A percentile compares a stretch with the other conserved stretches of the same genome.
These are phyloP conservation scores for Zoanthus sansibaricus DNA, from an alignment of 92 coral and sea anemone species.

Conservation along the genomic window DNA sequence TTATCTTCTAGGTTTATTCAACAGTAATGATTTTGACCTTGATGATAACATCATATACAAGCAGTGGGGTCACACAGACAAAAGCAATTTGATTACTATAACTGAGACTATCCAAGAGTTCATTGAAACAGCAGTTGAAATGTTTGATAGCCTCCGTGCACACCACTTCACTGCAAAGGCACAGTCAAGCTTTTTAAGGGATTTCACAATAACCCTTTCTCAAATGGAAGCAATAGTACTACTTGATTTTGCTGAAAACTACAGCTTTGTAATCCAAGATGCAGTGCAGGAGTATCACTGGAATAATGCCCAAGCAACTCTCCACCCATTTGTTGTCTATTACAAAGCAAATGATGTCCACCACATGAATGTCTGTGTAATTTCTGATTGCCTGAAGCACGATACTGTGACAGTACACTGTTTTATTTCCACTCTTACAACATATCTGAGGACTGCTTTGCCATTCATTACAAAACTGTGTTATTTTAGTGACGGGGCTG, in stretches of 20 bases:
- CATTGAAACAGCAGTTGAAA: conserved; percentile 24
- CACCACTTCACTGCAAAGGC: conserved; percentile 25
- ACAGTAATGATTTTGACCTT: too few species aligned
- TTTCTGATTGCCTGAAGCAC: conserved; percentile 46
- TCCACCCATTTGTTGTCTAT: conserved; percentile 31
- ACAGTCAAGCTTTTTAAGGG: conserved; percentile 16
- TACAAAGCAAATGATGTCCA: conserved; percentile 6
- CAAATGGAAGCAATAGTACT: conserved; percentile 7
- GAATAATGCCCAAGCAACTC: conserved; percentile 31
- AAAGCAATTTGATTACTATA: too few species aligned
- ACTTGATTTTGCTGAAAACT: conserved; percentile 41
- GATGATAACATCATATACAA: too few species aligned
- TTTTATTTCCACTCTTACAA: conserved; percentile 10
- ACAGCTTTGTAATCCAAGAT: conserved; percentile 40
- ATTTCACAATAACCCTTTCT: conserved; percentile 6
- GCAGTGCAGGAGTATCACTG: conserved; percentile 39
- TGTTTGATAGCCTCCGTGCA: conserved; percentile 26
- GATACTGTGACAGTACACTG: conserved; percentile 42
- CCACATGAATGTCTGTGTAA: conserved; percentile 8
- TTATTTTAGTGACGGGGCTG: conserved; percentile 35
- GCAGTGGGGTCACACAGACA: too few species aligned
- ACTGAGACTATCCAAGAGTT: background rate
- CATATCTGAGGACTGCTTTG: background rate
- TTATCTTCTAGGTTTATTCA: too few species aligned
- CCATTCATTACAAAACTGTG: background rate